These are phyloP conservation scores for Xylota sylvarum DNA, from an alignment of 2,888 invertebrate genomes.

Conservation along the genomic window DNA sequence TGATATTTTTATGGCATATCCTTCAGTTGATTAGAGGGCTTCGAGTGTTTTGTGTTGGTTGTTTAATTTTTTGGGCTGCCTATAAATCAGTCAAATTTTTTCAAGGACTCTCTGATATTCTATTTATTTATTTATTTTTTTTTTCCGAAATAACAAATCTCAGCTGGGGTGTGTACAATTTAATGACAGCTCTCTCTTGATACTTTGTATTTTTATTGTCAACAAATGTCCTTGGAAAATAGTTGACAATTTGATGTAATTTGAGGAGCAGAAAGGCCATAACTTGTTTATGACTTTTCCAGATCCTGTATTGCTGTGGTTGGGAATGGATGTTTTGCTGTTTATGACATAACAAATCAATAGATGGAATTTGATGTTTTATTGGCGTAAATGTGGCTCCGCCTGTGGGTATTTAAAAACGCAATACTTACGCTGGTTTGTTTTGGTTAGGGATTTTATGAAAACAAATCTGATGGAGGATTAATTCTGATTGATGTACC, in stretches of 20 bases:
- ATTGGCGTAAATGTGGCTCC: background rate
- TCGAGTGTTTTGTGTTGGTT: slow-evolving; percentile 1
- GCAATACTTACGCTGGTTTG: background rate
- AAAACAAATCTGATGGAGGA: background rate
- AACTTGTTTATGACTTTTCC: slow-evolving; percentile 30
- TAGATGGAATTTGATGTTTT: background rate
- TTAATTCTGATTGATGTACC: no score
- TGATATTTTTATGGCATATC: slow-evolving; percentile 18
- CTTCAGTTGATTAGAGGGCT: slow-evolving; percentile 20
- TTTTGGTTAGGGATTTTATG: background rate
- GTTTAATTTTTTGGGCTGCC: background rate
- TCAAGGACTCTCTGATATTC: background rate
- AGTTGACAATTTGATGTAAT: slow-evolving; percentile 17
- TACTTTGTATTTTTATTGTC: slow-evolving; percentile 61
- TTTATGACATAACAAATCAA: slow-evolving; percentile 18
- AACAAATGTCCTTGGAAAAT: slow-evolving; percentile 26
- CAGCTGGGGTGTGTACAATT: background rate
- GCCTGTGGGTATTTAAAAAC: background rate
- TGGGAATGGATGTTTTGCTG: background rate
- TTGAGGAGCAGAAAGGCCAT: slow-evolving; percentile 4
- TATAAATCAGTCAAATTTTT: slow-evolving; percentile 11
- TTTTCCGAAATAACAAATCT: background rate
- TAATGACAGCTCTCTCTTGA: slow-evolving; percentile 42
- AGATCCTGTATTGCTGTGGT: slow-evolving; percentile 1
- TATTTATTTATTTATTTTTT: background rate